Base-by-base conservation (phyloP, 2,113 vertebrate species). In the Mandrillus leucophaeus region DNA sequence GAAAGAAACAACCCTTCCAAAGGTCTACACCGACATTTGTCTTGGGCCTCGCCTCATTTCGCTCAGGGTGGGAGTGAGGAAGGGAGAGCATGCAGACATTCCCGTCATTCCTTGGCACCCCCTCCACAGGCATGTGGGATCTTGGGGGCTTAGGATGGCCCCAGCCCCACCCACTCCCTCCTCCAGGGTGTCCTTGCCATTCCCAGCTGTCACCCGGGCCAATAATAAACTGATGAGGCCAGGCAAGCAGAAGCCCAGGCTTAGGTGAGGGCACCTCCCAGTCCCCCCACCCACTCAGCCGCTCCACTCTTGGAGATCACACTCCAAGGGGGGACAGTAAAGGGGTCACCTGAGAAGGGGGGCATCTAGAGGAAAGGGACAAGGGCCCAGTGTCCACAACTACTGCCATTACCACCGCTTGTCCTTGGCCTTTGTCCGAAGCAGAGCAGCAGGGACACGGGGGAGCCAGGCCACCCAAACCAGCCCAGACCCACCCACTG, bases 131-230 rank as follows among this genome's bases (percentile, higher is more conserved):
- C 83, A 16, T 30, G 76, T 23, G 88, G 80, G 85, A 78, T 92
- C 45, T 76, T 11, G 32, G 94, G 98, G 76, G 88, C 81, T 90
- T 88, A 94, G 85, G 50, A 40, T 30, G 78, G 84, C 78, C 91
- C 66, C 64, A 23, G 20, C 57, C 43, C 66, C 66, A 32, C 73
- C 73, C 35, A 5, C 22, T 64, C 95, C 87, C 68, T 91, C 23
- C 45, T 85, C 59, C 48, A 40, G 70, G 8, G 30, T 66, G 50
- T 43, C 80, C 80, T 70, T 38, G 57, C 72, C 86, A 78, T 97
- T 88, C 96, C 72, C 97, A 98, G 95, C 95, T 98, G 97, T 97
- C 55, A 4, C 48, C 57, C 9, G 20, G 64, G 93, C 94, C 96
- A 96, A 88, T 85, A 93, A 96, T 94, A 96, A 93, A 81, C 78